phyloP scores from a whole-genome alignment of 1,140 invertebrate species.

The Atta cephalotes region DNA sequence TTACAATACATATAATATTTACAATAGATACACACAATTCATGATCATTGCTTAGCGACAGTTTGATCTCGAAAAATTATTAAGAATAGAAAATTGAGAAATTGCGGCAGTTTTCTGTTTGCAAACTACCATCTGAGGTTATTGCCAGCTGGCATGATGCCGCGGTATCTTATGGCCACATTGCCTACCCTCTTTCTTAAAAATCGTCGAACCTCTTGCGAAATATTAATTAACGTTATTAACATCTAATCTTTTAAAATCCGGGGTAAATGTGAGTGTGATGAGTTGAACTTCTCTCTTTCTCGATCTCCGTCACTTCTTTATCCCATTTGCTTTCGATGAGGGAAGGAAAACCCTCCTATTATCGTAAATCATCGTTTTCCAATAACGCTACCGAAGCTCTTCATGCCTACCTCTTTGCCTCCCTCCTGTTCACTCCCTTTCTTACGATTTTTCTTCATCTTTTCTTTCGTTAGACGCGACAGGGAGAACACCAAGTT shows the following conservation, averaged over 20 bases:
- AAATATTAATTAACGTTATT: constrained; percentile 87
- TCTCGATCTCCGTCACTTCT: constrained; percentile 56
- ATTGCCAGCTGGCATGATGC: constrained; percentile 85
- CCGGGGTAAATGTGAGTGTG: constrained; percentile 45
- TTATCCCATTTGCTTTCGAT: constrained; percentile 51
- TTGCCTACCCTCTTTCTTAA: constrained; percentile 59
- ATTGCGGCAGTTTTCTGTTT: constrained; percentile 36
- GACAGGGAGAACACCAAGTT: constrained; percentile 25
- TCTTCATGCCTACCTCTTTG: constrained; percentile 72
- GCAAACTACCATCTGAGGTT: constrained; percentile 70
- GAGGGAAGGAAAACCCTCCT: constrained; percentile 79
- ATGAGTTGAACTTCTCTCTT: constrained; percentile 43
- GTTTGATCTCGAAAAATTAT: constrained; percentile 45
- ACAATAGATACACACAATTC: too few species aligned
- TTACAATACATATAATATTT: too few species aligned
- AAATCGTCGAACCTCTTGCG: constrained; percentile 83
- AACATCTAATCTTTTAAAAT: constrained; percentile 82
- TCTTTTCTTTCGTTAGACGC: constrained; percentile 48
- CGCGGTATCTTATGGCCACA: constrained; percentile 66
- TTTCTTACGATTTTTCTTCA: constrained; percentile 46
- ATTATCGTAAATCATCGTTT: constrained; percentile 87
- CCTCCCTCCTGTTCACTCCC: not conserved
- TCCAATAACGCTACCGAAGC: constrained; percentile 85
- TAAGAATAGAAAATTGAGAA: constrained; percentile 22
- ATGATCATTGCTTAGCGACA: not conserved